Conservation (phyloP, 2,888 invertebrate species). For the Aproaerema taeniolella region DNA sequence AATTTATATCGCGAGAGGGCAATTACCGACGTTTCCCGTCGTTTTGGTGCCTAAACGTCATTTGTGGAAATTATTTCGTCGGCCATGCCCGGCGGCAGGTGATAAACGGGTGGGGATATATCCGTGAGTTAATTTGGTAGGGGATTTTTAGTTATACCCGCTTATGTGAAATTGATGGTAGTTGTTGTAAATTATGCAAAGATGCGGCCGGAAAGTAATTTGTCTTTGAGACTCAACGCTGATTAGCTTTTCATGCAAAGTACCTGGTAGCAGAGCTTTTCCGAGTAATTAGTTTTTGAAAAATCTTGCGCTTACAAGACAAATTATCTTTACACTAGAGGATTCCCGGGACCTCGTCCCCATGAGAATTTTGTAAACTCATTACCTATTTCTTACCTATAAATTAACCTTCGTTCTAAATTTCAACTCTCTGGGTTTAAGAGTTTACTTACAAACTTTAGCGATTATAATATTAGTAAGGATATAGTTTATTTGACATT, state of each 20-base stretch:
- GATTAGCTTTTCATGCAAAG: slow-evolving; percentile 5
- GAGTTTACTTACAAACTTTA: too few species aligned
- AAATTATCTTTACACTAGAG: too few species aligned
- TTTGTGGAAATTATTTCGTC: slow-evolving; percentile 60
- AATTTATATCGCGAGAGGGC: slow-evolving; percentile 67
- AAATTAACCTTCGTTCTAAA: too few species aligned
- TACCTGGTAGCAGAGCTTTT: too few species aligned
- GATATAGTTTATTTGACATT: too few species aligned
- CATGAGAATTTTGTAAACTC: too few species aligned
- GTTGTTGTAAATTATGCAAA: slow-evolving; percentile 5
- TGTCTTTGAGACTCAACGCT: neutral
- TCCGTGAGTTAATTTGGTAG: slow-evolving; percentile 23
- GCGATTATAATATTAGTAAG: too few species aligned
- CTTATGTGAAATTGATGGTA: slow-evolving; percentile 2
- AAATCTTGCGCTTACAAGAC: too few species aligned
- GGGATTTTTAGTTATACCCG: slow-evolving; percentile 15
- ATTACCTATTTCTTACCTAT: too few species aligned
- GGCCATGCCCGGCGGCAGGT: slow-evolving; percentile 31
- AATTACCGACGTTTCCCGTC: slow-evolving; percentile 61
- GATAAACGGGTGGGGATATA: slow-evolving; percentile 28
- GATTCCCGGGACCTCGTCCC: too few species aligned
- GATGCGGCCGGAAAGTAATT: neutral
- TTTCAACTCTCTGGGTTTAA: too few species aligned
- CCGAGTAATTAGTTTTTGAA: too few species aligned
- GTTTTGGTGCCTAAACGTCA: slow-evolving; percentile 57